Conservation (phyloP, 2,888 invertebrate species). For the Hyppa rectilinea region DNA sequence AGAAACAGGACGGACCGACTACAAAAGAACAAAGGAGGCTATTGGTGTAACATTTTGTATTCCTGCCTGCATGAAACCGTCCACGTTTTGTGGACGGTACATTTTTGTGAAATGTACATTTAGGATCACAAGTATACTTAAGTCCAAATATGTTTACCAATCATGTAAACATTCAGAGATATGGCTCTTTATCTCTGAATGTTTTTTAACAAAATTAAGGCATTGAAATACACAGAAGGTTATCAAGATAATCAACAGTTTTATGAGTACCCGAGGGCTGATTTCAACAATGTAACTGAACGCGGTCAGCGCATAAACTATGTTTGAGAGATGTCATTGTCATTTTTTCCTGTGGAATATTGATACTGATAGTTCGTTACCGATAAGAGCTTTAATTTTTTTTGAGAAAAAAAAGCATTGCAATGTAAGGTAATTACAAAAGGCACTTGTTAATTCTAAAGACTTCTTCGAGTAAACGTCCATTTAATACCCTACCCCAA, state of each 20-base stretch:
- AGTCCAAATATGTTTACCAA: neutral
- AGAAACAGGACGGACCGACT: conserved; percentile 46
- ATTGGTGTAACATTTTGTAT: conserved; percentile 56
- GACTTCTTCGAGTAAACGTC: neutral
- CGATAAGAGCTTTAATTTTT: too few species aligned
- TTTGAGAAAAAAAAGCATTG: neutral
- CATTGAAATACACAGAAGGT: neutral
- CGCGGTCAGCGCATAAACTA: too few species aligned
- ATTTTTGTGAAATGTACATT: neutral
- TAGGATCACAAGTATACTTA: too few species aligned
- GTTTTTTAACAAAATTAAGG: neutral
- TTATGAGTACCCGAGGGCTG: too few species aligned
- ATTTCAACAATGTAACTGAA: too few species aligned
- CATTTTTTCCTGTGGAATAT: too few species aligned
- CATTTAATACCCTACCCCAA: conserved; percentile 25
- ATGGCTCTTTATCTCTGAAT: neutral
- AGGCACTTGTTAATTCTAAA: conserved; percentile 10
- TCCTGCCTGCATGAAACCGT: conserved; percentile 36
- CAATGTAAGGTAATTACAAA: conserved; percentile 2
- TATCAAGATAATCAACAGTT: neutral
- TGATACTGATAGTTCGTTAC: too few species aligned
- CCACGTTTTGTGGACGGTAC: conserved; percentile 22
- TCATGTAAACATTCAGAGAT: too few species aligned
- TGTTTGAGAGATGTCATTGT: too few species aligned
- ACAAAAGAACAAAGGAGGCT: conserved; percentile 64